Percentiles rank a stretch among this genome's conserved stretches.
phyloP scores from a whole-genome alignment of 2,113 vertebrate genomes.

The Saiga tatarica region DNA sequence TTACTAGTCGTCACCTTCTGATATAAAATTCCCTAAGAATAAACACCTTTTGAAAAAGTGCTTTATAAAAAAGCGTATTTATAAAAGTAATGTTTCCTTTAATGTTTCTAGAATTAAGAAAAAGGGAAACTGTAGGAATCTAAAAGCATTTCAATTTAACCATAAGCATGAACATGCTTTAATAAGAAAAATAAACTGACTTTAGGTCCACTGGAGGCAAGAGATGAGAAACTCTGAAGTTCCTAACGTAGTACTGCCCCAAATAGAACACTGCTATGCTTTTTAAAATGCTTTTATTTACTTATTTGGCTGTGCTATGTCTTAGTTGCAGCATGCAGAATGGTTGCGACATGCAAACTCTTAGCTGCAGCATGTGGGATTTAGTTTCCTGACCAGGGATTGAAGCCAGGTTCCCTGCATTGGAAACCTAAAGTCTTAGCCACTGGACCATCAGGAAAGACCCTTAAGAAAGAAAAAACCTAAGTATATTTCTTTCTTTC shows the following conservation, averaged over 20 bases:
- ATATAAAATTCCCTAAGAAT: background rate
- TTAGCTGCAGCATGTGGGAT: background rate
- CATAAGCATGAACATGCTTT: background rate
- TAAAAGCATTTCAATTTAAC: slow-evolving; percentile 9
- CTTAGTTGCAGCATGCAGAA: background rate
- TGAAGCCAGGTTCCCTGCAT: background rate
- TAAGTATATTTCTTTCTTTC: background rate
- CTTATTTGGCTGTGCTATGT: background rate
- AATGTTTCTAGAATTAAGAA: background rate
- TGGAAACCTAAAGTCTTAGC: background rate
- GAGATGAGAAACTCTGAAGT: background rate
- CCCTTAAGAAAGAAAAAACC: background rate
- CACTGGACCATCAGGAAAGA: background rate
- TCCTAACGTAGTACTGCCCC: background rate
- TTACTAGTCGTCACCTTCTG: background rate
- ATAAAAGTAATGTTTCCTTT: background rate
- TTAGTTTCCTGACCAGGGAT: background rate
- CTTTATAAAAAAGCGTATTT: background rate
- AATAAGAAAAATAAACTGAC: background rate
- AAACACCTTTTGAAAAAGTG: background rate
- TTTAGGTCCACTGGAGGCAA: background rate
- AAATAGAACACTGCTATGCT: background rate
- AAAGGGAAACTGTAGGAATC: background rate
- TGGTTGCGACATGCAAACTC: background rate
- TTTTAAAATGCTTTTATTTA: background rate